Percentiles rank a stretch among this genome's conserved stretches.
Evolutionary conservation across 1,140 invertebrate genomes (phyloP).

Genomic region (Tribolium castaneum): DNA sequence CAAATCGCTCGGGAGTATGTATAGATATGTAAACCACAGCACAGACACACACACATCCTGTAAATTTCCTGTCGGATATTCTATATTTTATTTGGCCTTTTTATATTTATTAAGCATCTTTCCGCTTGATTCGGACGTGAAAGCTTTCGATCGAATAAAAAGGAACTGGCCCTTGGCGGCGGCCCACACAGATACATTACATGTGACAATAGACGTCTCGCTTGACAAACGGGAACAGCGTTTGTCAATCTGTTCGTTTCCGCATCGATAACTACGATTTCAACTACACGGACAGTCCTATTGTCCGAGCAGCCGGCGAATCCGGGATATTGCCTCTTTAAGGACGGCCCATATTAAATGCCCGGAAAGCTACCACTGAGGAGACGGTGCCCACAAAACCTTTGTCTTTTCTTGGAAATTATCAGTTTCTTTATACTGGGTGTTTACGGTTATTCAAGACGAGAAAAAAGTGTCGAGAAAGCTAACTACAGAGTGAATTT

Average conservation of each 20-base stretch:
- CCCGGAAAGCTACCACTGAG: not conserved
- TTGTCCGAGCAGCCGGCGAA: conserved; percentile 30
- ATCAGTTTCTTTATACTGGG: too few species aligned
- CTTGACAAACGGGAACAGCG: conserved; percentile 57
- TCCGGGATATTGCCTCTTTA: conserved; percentile 40
- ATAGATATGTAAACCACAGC: conserved; percentile 50
- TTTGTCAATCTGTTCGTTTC: conserved; percentile 60
- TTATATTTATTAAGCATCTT: conserved; percentile 38
- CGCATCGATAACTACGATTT: conserved; percentile 58
- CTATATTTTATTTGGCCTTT: conserved; percentile 45
- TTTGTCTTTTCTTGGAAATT: too few species aligned
- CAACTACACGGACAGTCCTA: conserved; percentile 48
- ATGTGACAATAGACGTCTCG: conserved; percentile 54
- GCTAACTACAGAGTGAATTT: too few species aligned
- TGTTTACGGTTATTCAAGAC: too few species aligned
- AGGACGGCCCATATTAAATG: conserved; percentile 36
- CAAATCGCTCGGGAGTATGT: not conserved
- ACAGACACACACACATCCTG: conserved; percentile 15
- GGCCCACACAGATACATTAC: conserved; percentile 44
- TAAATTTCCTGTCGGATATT: conserved; percentile 51
- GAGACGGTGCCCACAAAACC: not conserved
- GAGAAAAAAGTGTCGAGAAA: too few species aligned
- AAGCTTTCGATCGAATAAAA: conserved; percentile 31
- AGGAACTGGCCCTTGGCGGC: conserved; percentile 26
- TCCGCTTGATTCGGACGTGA: conserved; percentile 28